phyloP scores from a whole-genome alignment of 2,888 invertebrate genomes.

The Eutolmus rufibarbis region DNA sequence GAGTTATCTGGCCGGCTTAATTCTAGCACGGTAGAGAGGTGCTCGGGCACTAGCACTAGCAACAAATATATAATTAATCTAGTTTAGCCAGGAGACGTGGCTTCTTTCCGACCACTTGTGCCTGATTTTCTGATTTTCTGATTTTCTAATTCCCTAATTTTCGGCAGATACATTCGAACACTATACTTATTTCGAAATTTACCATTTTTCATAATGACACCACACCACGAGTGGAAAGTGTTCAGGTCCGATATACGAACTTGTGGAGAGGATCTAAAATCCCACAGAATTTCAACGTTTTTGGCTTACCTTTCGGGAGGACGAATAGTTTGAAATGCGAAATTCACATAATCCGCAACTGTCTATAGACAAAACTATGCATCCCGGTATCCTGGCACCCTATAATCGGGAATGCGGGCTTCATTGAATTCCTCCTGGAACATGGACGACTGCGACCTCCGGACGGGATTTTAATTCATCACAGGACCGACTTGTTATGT shows the following conservation, averaged over 20 bases:
- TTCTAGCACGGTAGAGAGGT: neutral
- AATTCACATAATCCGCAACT: neutral
- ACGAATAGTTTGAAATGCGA: neutral
- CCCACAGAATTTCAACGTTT: neutral
- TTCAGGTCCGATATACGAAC: neutral
- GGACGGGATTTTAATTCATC: neutral
- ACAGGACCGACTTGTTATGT: conserved; percentile 4
- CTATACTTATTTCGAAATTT: neutral
- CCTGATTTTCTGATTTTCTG: neutral
- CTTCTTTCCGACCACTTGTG: neutral
- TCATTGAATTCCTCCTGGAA: neutral
- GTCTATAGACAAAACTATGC: neutral
- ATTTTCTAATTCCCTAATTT: neutral
- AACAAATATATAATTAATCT: neutral
- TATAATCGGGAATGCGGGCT: neutral
- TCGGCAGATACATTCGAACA: neutral
- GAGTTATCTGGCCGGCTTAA: conserved; percentile 19
- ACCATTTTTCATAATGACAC: neutral
- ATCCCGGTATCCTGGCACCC: neutral
- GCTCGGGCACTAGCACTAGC: neutral
- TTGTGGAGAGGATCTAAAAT: neutral
- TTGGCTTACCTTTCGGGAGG: neutral
- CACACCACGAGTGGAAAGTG: neutral
- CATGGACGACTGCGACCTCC: neutral
- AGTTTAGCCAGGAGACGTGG: neutral